Evolutionary conservation across 2,888 invertebrate genomes (phyloP), one percentile per base, ranked within the genome.

Genomic region (Thysanoteuthis rhombus): DNA sequence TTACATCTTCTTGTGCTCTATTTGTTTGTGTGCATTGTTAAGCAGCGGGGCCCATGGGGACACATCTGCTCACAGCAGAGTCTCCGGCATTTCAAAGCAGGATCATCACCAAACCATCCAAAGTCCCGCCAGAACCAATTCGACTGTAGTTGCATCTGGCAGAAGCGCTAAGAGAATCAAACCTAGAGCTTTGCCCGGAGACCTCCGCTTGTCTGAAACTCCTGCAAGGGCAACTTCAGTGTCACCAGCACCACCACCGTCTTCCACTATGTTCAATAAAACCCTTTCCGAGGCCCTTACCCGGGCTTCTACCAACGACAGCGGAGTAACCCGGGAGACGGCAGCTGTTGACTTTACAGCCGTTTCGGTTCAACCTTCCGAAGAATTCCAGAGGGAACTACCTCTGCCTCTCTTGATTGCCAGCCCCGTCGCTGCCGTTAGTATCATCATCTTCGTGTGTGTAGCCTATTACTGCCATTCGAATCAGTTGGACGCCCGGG

Each of bases 391-490:
- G 16, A 94, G 94, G 90, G 95, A 95, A 42, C 94, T 96, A 16
- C 96, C 96, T 28, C 93, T 96, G 36, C 95, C 96, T 0, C 95
- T 96, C 16, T 94, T 96, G 32, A 95, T 96, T 10, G 96, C 96
- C 8, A 96, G 96, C 94, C 95, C 96, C 3, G 95, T 95, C 1
- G 96, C 95, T 8, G 96, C 96, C 3, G 95, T 96, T n/a, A 94
- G 94, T 89, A 96, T 96, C 45, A 94, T 96, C 52, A 95, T 96
- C 58, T 96, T 96, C 92, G 95, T 96, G 47, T 96, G 96, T 93
- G 93, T 96, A 36, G 95, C 96, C 10, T 96, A 96, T 93, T 94
- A 95, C 92, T 95, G 95, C 95, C 96, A 96, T 93, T 95, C 96
- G 5, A 94, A 94, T 25, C 96, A 96, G 93, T 94, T 96, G 92